These are phyloP conservation scores for Drosophila yooni DNA, from an alignment of 2,888 invertebrate genomes.

Conservation along the genomic window DNA sequence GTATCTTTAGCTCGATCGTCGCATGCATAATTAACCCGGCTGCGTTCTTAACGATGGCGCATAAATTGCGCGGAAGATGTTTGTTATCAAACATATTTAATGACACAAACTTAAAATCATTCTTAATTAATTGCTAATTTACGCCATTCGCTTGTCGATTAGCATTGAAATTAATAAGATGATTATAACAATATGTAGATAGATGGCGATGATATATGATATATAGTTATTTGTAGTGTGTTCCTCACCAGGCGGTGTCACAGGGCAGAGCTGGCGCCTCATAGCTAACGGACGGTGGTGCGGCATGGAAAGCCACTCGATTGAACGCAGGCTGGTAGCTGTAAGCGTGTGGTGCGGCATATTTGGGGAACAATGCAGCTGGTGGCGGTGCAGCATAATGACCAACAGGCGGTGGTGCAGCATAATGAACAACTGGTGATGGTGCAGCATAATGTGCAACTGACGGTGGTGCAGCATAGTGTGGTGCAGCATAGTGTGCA, in stretches of 20 bases:
- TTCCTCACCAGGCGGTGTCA: constrained; percentile 54
- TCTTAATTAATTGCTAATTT: constrained; percentile 71
- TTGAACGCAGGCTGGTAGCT: constrained; percentile 24
- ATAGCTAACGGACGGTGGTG: constrained; percentile 49
- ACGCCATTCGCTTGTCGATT: constrained; percentile 42
- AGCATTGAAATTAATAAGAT: constrained; percentile 63
- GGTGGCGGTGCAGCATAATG: constrained; percentile 38
- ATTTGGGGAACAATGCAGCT: constrained; percentile 6
- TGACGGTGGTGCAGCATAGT: constrained; percentile 42
- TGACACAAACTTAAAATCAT: constrained; percentile 39
- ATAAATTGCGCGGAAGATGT: constrained; percentile 59
- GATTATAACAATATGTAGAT: constrained; percentile 4
- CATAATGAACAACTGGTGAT: constrained; percentile 3
- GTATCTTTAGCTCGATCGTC: constrained; percentile 34
- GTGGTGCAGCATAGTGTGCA: constrained; percentile 16
- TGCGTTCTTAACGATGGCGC: constrained; percentile 29
- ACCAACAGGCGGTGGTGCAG: background rate
- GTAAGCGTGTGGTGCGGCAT: constrained; percentile 17
- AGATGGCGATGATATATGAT: background rate
- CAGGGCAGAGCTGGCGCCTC: constrained; percentile 46
- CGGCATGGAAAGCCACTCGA: constrained; percentile 29
- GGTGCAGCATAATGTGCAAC: constrained; percentile 10
- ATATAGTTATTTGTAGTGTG: background rate
- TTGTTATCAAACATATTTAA: constrained; percentile 50
- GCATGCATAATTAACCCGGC: constrained; percentile 45